Evolutionary conservation across 2,888 invertebrate genomes (phyloP), one percentile per base, ranked within the genome.

Genomic region (Thelaira solivaga): DNA sequence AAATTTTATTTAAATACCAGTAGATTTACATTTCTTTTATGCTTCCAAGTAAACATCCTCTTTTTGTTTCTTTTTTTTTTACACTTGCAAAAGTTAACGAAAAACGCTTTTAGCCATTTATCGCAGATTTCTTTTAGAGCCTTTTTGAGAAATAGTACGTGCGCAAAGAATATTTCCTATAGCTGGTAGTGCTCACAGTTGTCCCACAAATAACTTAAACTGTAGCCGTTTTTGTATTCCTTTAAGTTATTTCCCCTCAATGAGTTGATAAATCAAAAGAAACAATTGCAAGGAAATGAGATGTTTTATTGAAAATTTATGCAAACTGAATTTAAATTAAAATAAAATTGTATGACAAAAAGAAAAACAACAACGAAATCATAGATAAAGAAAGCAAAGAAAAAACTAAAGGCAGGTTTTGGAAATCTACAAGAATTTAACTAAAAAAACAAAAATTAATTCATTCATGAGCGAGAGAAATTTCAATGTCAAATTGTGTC

Each of bases 231-330:
- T 7, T 8, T 20, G 16, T 36, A 20, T 20, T 20, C 0, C 31
- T 16, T 18, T 22, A 18, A 59, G 20, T 34, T 45, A 57, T 68
- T 69, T 31, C 13, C n/a, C 26, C 26, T 36, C n/a, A 39, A 57
- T 29, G 31, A 8, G 41, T 36, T 53, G 45, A 65, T 71, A 76
- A 64, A 64, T 67, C 71, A 61, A 16, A 29, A 26, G 53, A 49
- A 45, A 64, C 59, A 71, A 68, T 43, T 53, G 65, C 11, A 16
- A 49, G 57, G 68, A 69, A 80, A 77, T 72, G 61, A 77, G 61
- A 51, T 80, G 68, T 72, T 77, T 77, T 75, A 81, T 81, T 68
- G 80, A 57, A 51, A 72, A 81, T 75, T 80, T 77, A 80, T 81
- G 72, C 77, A 72, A 80, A 77, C 64, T 55, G 79, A 67, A 77